phyloP scores from a whole-genome alignment of 1,140 invertebrate genomes.

The Dendroctonus ponderosae region DNA sequence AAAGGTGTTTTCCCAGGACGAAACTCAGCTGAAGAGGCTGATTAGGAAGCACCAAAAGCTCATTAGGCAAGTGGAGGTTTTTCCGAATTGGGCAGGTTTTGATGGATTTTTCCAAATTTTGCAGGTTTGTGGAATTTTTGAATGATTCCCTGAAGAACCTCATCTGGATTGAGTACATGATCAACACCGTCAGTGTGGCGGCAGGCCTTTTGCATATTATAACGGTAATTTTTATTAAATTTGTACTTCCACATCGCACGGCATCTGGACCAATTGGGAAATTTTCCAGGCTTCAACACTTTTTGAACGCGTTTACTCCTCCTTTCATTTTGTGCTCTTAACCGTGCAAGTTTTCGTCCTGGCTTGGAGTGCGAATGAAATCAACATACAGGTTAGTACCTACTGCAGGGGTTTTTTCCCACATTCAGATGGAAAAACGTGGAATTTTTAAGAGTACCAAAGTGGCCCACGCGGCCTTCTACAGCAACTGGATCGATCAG shows the following conservation, averaged over 20 bases:
- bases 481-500: constrained; percentile 14
- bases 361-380: constrained; percentile 9
- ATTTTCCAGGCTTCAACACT: constrained; percentile 2
- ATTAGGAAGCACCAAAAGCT: neutral
- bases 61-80: neutral
- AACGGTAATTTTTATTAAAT: no score
- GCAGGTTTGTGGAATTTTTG: no score
- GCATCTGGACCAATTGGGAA: no score
- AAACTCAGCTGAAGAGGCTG: no score
- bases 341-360: neutral
- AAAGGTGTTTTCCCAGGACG: no score
- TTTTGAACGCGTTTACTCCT: neutral
- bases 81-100: no score
- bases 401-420: neutral
- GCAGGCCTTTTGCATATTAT: no score
- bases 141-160: no score
- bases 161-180: no score
- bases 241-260: no score
- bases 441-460: constrained; percentile 11
- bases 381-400: constrained; percentile 2
- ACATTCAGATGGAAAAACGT: neutral
- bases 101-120: no score
- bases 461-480: constrained; percentile 5
- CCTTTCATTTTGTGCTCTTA: neutral
- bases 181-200: no score